phyloP scores from a whole-genome alignment of 2,113 vertebrate genomes.

The Genyomyrus donnyi region DNA sequence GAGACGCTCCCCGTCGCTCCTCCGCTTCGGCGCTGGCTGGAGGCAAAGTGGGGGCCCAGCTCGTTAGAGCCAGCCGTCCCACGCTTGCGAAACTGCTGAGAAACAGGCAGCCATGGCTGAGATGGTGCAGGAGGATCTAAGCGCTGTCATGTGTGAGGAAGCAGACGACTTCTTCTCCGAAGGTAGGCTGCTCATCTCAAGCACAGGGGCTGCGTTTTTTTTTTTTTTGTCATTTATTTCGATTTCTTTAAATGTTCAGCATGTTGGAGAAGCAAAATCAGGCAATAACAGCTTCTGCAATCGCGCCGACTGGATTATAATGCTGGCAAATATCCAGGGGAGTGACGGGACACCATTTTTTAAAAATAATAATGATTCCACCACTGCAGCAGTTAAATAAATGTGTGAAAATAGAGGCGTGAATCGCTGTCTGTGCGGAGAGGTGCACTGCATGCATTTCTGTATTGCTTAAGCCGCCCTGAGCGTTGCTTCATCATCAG shows the following conservation, averaged over 20 bases:
- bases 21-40: not conserved
- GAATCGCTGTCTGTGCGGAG: not conserved
- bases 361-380: not conserved
- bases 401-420: not conserved
- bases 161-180: slow-evolving; percentile 61
- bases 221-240: not conserved
- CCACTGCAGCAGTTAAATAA: not conserved
- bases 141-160: slow-evolving; percentile 56
- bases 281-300: not conserved
- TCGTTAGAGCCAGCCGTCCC: not conserved
- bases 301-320: not conserved
- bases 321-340: not conserved
- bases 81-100: not conserved
- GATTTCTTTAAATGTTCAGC: not conserved
- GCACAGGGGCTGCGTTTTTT: not conserved
- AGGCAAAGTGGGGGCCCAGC: not conserved
- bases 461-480: not conserved
- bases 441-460: not conserved
- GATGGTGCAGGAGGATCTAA: slow-evolving; percentile 50
- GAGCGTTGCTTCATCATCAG: not conserved
- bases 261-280: not conserved
- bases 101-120: slow-evolving; percentile 35
- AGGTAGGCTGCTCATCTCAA: slow-evolving; percentile 44
- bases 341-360: not conserved
- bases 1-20: slow-evolving; percentile 20